phyloP scores from a whole-genome alignment of 1,140 invertebrate genomes.

The Maniola jurtina region DNA sequence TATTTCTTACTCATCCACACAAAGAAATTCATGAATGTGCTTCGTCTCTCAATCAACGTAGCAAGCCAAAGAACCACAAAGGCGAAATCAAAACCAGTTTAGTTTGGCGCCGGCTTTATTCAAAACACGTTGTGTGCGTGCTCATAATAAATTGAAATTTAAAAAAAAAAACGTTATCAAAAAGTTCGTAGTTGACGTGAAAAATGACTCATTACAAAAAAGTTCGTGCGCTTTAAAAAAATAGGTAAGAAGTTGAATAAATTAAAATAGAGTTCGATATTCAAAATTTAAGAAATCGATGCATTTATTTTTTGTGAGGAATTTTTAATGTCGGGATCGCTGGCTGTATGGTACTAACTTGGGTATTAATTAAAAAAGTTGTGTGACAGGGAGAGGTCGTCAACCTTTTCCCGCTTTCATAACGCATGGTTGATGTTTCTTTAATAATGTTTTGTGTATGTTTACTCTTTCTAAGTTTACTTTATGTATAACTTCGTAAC shows the following conservation, averaged over 20 bases:
- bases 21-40: constrained; percentile 8
- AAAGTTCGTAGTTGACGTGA: neutral
- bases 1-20: constrained; percentile 2
- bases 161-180: constrained; percentile 2
- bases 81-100: constrained; percentile 8
- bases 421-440: neutral
- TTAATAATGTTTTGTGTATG: neutral
- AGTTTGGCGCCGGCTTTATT: constrained; percentile 11
- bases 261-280: neutral
- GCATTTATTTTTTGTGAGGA: neutral
- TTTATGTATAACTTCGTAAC: constrained; percentile 10
- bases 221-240: neutral
- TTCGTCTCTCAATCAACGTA: neutral
- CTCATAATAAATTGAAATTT: neutral
- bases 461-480: constrained; percentile 8
- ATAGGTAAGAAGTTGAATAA: neutral
- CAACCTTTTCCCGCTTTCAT: constrained; percentile 16
- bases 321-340: constrained; percentile 8
- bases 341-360: constrained; percentile 5
- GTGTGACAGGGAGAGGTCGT: constrained; percentile 18
- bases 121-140: constrained; percentile 7
- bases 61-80: neutral
- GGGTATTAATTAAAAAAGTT: constrained; percentile 21
- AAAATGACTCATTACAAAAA: constrained; percentile 11
- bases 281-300: constrained; percentile 1